These are phyloP conservation scores for Achroia grisella DNA, from an alignment of 1,140 invertebrate genomes.

Conservation along the genomic window DNA sequence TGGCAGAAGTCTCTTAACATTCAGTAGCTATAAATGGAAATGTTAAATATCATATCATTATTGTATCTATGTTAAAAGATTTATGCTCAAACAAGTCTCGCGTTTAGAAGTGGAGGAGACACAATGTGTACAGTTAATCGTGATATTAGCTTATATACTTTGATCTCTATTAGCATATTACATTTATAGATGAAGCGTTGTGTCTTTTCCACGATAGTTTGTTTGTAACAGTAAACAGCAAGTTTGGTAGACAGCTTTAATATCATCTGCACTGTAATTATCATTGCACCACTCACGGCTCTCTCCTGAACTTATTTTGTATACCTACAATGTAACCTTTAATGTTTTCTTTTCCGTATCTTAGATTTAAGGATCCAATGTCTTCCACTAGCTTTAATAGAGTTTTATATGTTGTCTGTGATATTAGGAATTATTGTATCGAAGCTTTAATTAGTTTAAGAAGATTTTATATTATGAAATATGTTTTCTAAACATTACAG, in stretches of 20 bases:
- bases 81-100: not conserved
- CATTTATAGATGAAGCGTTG: not conserved
- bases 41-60: not conserved
- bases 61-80: not conserved
- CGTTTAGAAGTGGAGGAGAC: constrained; percentile 6
- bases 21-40: not conserved
- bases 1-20: constrained; percentile 12
- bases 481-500: constrained; percentile 10
- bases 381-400: constrained; percentile 63
- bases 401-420: constrained; percentile 43
- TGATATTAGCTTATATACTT: constrained; percentile 16
- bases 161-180: constrained; percentile 22
- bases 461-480: constrained; percentile 17
- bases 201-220: constrained; percentile 16
- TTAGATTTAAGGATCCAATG: constrained; percentile 31
- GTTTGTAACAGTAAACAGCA: constrained; percentile 49
- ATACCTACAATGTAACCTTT: constrained; percentile 14
- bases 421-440: constrained; percentile 34
- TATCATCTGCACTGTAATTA: constrained; percentile 64
- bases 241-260: constrained; percentile 73
- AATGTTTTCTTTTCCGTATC: constrained; percentile 15
- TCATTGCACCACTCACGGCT: constrained; percentile 43
- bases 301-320: constrained; percentile 21
- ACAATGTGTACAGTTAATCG: constrained; percentile 19
- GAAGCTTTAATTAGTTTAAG: constrained; percentile 63